Conservation (phyloP, 2,113 vertebrate genomes). For the Actenoides lindsayi region DNA sequence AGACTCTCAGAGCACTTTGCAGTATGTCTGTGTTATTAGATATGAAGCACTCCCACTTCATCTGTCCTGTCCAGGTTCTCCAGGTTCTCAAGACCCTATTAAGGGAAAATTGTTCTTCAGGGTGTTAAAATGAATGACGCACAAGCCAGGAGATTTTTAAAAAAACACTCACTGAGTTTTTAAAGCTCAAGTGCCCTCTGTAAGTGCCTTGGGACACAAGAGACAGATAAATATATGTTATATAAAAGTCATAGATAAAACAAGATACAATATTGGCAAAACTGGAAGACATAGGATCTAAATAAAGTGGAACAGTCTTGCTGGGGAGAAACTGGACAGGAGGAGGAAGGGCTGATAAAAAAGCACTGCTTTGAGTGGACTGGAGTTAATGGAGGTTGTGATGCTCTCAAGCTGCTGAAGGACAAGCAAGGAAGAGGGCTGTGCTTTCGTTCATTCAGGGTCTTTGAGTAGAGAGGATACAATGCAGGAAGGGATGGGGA, state of each 20-base stretch:
- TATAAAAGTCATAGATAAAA: neutral
- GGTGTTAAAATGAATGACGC: neutral
- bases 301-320: neutral
- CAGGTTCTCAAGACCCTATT: slow-evolving; percentile 4
- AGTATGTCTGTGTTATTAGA: slow-evolving; percentile 21
- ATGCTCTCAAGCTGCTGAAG: neutral
- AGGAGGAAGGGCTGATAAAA: neutral
- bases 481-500: neutral
- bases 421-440: neutral
- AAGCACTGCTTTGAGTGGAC: neutral
- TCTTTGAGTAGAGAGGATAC: neutral
- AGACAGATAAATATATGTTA: neutral
- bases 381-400: neutral
- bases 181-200: neutral
- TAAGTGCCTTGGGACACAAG: neutral
- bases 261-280: neutral
- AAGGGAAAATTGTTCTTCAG: slow-evolving; percentile 15
- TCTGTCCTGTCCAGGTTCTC: slow-evolving; percentile 11
- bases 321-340: neutral
- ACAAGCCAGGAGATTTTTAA: neutral
- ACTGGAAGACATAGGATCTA: neutral
- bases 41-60: slow-evolving; percentile 42
- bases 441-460: rapidly evolving
- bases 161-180: neutral
- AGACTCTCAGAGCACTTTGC: slow-evolving; percentile 1